Evolutionary conservation across 2,888 invertebrate species (phyloP).

Genomic region (Hermaeophaga mercurialis): DNA sequence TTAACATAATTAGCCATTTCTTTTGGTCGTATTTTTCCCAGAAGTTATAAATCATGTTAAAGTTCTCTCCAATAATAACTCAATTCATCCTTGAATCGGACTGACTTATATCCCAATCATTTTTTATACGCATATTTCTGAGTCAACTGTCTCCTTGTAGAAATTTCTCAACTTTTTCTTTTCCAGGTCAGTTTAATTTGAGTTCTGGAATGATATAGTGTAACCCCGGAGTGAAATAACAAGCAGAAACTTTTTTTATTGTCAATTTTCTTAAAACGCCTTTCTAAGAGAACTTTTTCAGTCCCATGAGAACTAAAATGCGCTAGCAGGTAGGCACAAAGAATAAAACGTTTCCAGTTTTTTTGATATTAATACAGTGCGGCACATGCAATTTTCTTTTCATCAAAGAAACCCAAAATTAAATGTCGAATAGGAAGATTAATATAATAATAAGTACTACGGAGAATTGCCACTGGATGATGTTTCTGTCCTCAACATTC

Average conservation of each 20-base stretch:
- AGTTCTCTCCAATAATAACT: too few relatives aligned
- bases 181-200: conserved; percentile 19
- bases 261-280: conserved; percentile 18
- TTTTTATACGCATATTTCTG: neutral
- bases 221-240: conserved; percentile 21
- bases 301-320: conserved; percentile 5
- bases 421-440: too few relatives aligned
- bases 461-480: too few relatives aligned
- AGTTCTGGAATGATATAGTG: conserved; percentile 23
- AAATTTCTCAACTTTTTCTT: neutral
- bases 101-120: neutral
- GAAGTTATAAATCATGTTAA: too few relatives aligned
- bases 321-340: neutral
- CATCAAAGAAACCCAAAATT: too few relatives aligned
- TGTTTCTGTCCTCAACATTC: too few relatives aligned
- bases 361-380: neutral
- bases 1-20: too few relatives aligned
- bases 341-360: neutral
- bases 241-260: conserved; percentile 23
- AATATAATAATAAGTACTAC: too few relatives aligned
- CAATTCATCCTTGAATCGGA: too few relatives aligned
- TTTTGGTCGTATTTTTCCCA: too few relatives aligned
- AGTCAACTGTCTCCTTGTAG: neutral
- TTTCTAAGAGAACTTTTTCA: conserved; percentile 6
- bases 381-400: too few relatives aligned